Conservation (phyloP, 2,113 vertebrate genomes). For the Aplodontia rufa region DNA sequence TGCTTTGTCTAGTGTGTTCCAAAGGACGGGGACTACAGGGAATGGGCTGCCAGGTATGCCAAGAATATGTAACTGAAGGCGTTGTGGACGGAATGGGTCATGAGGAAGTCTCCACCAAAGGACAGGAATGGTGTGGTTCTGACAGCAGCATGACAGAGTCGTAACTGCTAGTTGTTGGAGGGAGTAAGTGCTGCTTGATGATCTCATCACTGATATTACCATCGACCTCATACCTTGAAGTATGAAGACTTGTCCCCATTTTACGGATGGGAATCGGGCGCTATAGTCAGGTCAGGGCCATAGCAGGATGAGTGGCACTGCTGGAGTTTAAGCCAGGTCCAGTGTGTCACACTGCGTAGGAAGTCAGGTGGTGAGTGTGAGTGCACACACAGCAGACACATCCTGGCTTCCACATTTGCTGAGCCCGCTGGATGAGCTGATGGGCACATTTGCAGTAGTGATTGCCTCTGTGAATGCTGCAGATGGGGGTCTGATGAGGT, state of each 20-base stretch:
- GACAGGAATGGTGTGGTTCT: not conserved
- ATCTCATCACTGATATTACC: not conserved
- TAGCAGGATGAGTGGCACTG: not conserved
- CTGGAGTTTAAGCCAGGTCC: not conserved
- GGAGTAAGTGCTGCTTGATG: not conserved
- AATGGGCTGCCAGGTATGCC: not conserved
- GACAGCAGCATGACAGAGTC: not conserved
- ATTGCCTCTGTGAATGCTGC: too few relatives aligned
- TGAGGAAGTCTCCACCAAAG: not conserved
- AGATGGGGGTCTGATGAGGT: not conserved
- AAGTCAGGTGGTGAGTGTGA: not conserved
- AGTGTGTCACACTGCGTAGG: not conserved
- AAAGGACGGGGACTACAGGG: not conserved
- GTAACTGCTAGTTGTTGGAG: too few relatives aligned
- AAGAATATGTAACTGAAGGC: not conserved
- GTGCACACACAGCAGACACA: fast-evolving
- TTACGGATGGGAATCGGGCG: not conserved
- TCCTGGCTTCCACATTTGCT: not conserved
- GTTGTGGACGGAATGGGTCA: not conserved
- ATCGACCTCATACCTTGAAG: not conserved
- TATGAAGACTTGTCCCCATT: not conserved
- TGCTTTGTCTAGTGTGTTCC: not conserved
- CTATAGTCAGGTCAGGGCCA: not conserved
- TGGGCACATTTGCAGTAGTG: not conserved
- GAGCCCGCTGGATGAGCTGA: not conserved